Base-by-base conservation (phyloP, 1,140 invertebrate species). In the Conus ventricosus region DNA sequence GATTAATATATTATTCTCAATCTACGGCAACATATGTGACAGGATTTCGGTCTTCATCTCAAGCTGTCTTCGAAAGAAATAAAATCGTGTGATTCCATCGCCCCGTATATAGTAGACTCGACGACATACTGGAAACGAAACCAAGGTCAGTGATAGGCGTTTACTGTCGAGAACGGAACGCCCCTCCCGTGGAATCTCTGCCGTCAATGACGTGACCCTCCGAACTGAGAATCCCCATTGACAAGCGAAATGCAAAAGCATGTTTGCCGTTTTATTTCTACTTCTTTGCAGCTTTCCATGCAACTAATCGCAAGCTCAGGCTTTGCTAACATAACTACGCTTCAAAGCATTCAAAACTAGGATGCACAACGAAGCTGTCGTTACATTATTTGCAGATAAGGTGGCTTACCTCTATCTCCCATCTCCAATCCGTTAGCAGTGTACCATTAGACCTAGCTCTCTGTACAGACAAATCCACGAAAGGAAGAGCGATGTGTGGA, bases 391-490 rank as follows among this genome's bases (percentile, higher is more conserved):
- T 54, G 20, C 55, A 87, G 10, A 27, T 25, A 55, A 57, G 39
- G 75, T 57, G 23, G 51, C 85, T 51, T 87, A 87, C 85, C 85
- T 87, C 85, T 87, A 20, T 87, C 85, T 75, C 85, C 85, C 85
- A 87, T 87, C 85, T 80, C 75, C 85, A 75, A 87, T 87, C 85
- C 85, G 85, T 87, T 87, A 87, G 71, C 71, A 25, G 71, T 78
- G 54, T 17, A 27, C 17, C 57, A 84, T 84, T n/a, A 71, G 17
- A 71, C 67, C 82, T 6, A 83, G 54, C 17, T 13, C 55, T 13
- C n/a, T 53, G n/a, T 39, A 5, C 53, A 83, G 53, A 83, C 82
- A 83, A 87, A 7, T 23, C 85, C 85, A 76, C 85, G 71, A 87
- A 78, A 87, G 71, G 85, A 87, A 76, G 71, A 87, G 71, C 84